Evolutionary conservation across 2,113 vertebrate genomes (phyloP), one percentile per base, ranked within the genome.

Genomic region (Eleginops maclovinus): DNA sequence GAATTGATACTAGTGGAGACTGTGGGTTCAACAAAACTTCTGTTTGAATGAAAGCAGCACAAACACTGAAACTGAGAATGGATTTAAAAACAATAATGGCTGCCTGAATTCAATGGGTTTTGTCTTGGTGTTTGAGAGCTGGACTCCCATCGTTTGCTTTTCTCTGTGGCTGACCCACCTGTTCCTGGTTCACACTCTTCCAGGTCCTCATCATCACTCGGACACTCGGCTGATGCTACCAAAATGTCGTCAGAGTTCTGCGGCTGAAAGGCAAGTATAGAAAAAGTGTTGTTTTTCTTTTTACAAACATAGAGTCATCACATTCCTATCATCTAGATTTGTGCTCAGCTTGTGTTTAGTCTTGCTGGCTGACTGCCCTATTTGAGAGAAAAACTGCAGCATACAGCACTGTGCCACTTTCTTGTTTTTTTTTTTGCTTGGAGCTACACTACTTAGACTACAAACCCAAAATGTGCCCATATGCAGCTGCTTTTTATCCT

Each of bases 101-200:
- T 76, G 21, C n/a, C 31, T 53, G 41, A 72, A 50, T 64, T 40
- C n/a, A 41, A 4, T 47, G 43, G 2, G 11, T 50, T 78, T 51
- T 60, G 14, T 72, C 56, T 63, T 26, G 11, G 9, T 60, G 43
- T 62, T 72, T 67, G 54, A 77, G 22, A 56, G 59, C 36, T 11
- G 12, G 28, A n/a, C 24, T 50, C 9, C 28, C n/a, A 51, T 72
- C 13, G 31, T 15, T 43, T 49, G n/a, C 43, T 62, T 44, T 56
- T 36, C 21, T 36, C 13, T 62, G 47, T 5, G 65, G 21, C 63
- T 81, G 74, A 95, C 97, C 95, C 96, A 98, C 97, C 97, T 93
- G 97, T 97, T 93, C 96, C 97, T 1, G 97, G 97, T 71, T 98
- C 97, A 83, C 97, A 98, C 91, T 98, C 97, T 89, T 98, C 96